These are phyloP conservation scores for Graphium colonna DNA, from an alignment of 2,888 invertebrate genomes.

Conservation along the genomic window DNA sequence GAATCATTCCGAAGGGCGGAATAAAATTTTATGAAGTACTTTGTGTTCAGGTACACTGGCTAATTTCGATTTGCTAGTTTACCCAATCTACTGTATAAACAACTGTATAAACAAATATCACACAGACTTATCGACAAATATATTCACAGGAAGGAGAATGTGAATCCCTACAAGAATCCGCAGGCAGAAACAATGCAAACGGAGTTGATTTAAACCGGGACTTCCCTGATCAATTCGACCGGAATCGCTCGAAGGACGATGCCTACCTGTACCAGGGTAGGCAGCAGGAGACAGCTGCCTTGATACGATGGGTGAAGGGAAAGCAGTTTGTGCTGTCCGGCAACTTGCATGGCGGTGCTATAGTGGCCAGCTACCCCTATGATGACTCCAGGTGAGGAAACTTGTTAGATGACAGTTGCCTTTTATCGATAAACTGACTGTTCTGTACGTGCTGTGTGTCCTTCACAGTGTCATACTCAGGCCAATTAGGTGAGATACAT, in stretches of 20 bases:
- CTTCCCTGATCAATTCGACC: conserved; percentile 93
- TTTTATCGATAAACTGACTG: too few species aligned
- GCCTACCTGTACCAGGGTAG: conserved; percentile 78
- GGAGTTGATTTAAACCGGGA: conserved; percentile 93
- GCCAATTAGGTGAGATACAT: too few species aligned
- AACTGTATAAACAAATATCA: too few species aligned
- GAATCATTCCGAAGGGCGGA: too few species aligned
- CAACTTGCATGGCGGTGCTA: conserved; percentile 97
- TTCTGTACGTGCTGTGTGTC: too few species aligned
- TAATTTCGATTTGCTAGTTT: too few species aligned
- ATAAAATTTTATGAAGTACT: too few species aligned
- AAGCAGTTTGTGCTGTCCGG: conserved; percentile 96
- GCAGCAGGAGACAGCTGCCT: conserved; percentile 92
- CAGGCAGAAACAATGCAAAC: conserved; percentile 91
- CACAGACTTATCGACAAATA: too few species aligned
- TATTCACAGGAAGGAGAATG: conserved; percentile 87
- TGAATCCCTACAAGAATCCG: conserved; percentile 82
- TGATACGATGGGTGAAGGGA: conserved; percentile 93
- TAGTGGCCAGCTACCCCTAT: conserved; percentile 98
- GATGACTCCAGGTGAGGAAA: conserved; percentile 91
- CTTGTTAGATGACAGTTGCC: background rate
- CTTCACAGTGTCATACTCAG: too few species aligned
- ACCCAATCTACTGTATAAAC: too few species aligned
- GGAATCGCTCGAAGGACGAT: conserved; percentile 49
- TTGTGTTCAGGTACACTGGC: too few species aligned